Base-by-base conservation (phyloP, 1,140 invertebrate genomes). In the Sarcophaga peregrina region DNA sequence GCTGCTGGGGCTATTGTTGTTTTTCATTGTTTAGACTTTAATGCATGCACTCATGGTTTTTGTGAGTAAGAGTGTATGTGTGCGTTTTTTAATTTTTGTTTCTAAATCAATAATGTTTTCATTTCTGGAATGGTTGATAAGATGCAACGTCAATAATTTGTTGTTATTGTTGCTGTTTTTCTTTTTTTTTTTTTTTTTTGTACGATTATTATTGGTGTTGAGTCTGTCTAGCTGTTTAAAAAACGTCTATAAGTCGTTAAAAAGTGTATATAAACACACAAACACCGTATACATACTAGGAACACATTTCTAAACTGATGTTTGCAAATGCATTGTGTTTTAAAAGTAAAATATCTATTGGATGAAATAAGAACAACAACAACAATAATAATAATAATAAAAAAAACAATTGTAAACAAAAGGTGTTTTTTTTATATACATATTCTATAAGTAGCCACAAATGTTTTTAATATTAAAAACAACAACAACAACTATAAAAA, bases 31-130 rank as follows among this genome's bases (percentile, higher is more conserved):
- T 20, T 20, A 68, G 62, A 20, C 20, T 68, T 68, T 7, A 68
- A 68, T 68, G 62, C 62, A 68, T 68, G 62, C 62, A 68, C n/a
- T n/a, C 62, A 37, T 37, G 25, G 25, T 68, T 68, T 68, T 68
- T 68, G n/a, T 68, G 25, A 37, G 25, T 37, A 4, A 37, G 25
- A 2, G 25, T 37, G 4, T 37, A 4, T 37, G 4, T 37, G 25
- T 37, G 25, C 4, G 17, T n/a, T 68, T 68, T n/a, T 68, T 68
- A 20, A 20, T 20, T 8, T 20, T 68, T 68, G n/a, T 68, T 68
- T 68, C 17, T 68, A 68, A 68, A 68, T 68, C 62, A 68, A 68
- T 68, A 68, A 68, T 68, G 62, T 68, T 68, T 68, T 68, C n/a
- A 68, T 68, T 68, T 68, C 6, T 20, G n/a, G 4, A 37, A 52